Percentiles rank a stretch among this genome's conserved stretches.
Evolutionary conservation across 2,113 vertebrate species (phyloP).

Genomic region (Blennius ocellaris): DNA sequence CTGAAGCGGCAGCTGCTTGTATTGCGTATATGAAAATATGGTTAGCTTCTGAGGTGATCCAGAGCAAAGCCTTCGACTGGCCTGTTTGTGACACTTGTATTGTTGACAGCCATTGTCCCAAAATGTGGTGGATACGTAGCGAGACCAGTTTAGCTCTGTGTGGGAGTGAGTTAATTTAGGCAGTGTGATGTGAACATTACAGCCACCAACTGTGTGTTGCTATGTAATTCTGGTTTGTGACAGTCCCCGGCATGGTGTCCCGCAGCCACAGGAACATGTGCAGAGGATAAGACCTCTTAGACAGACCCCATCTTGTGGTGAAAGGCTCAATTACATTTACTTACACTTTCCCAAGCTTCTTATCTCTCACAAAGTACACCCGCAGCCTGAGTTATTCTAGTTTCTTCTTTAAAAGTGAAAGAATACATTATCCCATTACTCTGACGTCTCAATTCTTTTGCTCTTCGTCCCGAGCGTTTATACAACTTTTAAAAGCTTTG

Average conservation of each 20-base stretch:
- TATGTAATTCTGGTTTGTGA: conserved; percentile 49
- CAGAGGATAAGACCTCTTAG: conserved; percentile 40
- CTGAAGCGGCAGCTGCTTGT: too few relatives aligned
- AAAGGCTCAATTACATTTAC: conserved; percentile 64
- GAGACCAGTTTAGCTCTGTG: conserved; percentile 7
- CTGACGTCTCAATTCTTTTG: neutral
- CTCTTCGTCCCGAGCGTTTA: neutral
- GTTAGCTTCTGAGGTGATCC: neutral
- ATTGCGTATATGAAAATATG: neutral
- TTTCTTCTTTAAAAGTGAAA: too few relatives aligned
- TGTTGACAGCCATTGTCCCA: conserved; percentile 3
- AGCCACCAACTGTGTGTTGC: conserved; percentile 21
- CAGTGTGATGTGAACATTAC: conserved; percentile 31
- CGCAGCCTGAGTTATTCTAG: neutral
- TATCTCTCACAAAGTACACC: conserved; percentile 17
- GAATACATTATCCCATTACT: neutral
- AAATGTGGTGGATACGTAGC: conserved; percentile 27
- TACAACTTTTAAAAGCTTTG: too few relatives aligned
- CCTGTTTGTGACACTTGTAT: conserved; percentile 9
- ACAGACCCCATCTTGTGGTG: conserved; percentile 79
- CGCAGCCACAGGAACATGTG: conserved; percentile 16
- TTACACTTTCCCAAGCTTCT: conserved; percentile 2
- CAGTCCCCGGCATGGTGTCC: conserved; percentile 27
- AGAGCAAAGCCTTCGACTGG: neutral
- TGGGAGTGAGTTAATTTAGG: conserved; percentile 13